phyloP scores from a whole-genome alignment of 2,113 vertebrate species.

The Catharus fuscescens region DNA sequence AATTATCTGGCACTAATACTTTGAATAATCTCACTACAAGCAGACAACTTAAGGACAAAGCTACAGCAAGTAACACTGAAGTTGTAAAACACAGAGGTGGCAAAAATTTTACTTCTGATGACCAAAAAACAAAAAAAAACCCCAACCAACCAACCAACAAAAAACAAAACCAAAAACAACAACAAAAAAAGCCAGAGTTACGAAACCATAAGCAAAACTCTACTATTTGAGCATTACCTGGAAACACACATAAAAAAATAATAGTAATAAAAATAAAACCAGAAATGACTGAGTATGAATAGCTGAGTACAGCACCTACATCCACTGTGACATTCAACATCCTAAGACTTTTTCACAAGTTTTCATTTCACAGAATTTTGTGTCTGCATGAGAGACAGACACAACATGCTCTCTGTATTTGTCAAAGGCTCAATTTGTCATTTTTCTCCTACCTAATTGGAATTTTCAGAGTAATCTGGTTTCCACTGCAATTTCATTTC shows the following conservation, averaged over 20 bases:
- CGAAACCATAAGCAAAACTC: background rate
- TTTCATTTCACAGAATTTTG: background rate
- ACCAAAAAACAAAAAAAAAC: background rate
- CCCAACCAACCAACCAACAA: no score
- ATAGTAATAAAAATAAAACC: background rate
- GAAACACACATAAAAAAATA: background rate
- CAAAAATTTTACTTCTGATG: background rate
- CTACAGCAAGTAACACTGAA: background rate
- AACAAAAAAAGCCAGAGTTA: background rate
- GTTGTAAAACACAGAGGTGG: background rate
- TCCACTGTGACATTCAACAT: background rate
- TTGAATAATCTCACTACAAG: background rate
- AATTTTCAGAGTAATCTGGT: conserved; percentile 12
- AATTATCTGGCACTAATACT: background rate
- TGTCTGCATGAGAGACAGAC: background rate
- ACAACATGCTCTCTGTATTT: background rate
- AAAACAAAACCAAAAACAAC: no score
- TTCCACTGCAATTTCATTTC: conserved; percentile 9
- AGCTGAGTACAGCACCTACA: background rate
- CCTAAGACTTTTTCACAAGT: background rate
- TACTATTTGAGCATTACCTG: background rate
- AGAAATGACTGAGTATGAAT: background rate
- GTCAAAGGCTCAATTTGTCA: background rate
- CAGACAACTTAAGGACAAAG: background rate
- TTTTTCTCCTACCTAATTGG: conserved; percentile 7